Evolutionary conservation across 1,140 invertebrate species (phyloP).

Genomic region (Oscheius sp.): DNA sequence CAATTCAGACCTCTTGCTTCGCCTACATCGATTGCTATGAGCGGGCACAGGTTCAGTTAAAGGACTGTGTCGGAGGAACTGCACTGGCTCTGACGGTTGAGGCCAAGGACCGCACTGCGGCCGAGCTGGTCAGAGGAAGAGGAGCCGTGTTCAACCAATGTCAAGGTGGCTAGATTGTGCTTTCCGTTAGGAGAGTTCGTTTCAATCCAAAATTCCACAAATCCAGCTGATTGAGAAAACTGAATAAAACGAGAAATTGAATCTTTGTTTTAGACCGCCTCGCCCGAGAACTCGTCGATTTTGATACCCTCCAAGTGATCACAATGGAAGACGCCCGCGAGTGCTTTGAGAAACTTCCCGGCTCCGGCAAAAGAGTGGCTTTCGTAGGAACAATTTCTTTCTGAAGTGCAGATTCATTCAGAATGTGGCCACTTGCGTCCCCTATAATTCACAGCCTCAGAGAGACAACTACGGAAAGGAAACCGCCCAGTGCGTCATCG

Average conservation of each 20-base stretch:
- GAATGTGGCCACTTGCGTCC: background rate
- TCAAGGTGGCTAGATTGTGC: background rate
- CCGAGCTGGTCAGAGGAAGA: background rate
- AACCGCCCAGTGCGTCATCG: slow-evolving; percentile 2
- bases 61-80: slow-evolving; percentile 3
- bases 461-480: background rate
- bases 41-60: slow-evolving; percentile 14
- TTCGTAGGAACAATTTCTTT: background rate
- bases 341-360: slow-evolving; percentile 18
- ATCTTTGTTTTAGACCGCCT: background rate
- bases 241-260: too few species aligned
- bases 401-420: background rate
- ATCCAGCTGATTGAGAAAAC: too few species aligned
- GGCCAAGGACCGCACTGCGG: background rate
- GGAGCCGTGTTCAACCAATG: background rate
- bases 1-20: slow-evolving; percentile 13
- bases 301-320: slow-evolving; percentile 5
- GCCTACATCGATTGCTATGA: slow-evolving; percentile 14
- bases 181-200: too few species aligned
- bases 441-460: background rate
- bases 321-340: slow-evolving; percentile 7
- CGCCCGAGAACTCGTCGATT: background rate
- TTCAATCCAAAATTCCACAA: too few species aligned
- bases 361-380: background rate
- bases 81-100: slow-evolving; percentile 1